A percentile compares a stretch with the other conserved stretches of the same genome.
Evolutionary conservation across 2,888 invertebrate genomes (phyloP).

Genomic region (Morpho deidamia): DNA sequence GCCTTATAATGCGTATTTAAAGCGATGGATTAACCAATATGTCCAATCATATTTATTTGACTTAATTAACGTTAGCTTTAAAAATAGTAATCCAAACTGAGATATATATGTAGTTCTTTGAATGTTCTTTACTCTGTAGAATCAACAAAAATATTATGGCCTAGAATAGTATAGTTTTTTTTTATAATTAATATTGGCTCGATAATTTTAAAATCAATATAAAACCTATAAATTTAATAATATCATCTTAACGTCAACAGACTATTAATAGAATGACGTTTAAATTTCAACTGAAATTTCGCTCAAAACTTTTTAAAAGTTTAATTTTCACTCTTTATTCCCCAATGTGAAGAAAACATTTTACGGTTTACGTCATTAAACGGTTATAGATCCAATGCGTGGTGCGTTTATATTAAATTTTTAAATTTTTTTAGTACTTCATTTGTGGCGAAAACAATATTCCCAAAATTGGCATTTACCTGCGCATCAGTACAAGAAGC

Average conservation of each 20-base stretch:
- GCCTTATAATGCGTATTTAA: too few relatives aligned
- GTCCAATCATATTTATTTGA: too few relatives aligned
- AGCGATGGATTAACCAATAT: too few relatives aligned
- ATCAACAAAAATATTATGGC: neutral
- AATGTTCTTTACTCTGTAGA: slow-evolving; percentile 40
- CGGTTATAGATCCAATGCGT: slow-evolving; percentile 16
- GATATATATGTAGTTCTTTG: too few relatives aligned
- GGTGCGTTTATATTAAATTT: slow-evolving; percentile 15
- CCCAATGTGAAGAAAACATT: neutral
- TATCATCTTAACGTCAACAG: neutral
- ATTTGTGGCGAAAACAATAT: neutral
- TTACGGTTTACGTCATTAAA: neutral
- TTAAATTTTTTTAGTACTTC: neutral
- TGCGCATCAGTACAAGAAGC: slow-evolving; percentile 8
- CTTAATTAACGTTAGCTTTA: too few relatives aligned
- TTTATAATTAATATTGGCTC: neutral
- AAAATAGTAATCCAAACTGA: too few relatives aligned
- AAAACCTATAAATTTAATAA: neutral
- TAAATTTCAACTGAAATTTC: slow-evolving; percentile 3
- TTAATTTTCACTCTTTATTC: slow-evolving; percentile 1
- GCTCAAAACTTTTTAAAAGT: slow-evolving; percentile 23
- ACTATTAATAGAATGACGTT: neutral
- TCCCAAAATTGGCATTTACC: slow-evolving; percentile 5
- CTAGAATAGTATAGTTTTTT: neutral
- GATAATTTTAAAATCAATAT: slow-evolving; percentile 1